Base-by-base conservation (phyloP, 2,797 vertebrate species). In the Sebastes minor region DNA sequence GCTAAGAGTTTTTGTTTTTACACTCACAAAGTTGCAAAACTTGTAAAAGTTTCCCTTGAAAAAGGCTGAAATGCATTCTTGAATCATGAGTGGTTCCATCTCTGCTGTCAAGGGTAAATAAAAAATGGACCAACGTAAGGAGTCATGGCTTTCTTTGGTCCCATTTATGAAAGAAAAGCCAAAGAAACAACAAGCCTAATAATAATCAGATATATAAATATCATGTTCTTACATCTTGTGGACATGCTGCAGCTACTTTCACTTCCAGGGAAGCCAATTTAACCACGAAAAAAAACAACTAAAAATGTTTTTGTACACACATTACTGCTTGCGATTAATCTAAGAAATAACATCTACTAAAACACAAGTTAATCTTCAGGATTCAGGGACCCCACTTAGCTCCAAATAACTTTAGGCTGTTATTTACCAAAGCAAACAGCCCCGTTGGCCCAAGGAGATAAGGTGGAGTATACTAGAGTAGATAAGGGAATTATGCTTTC, bases 321-420 rank as follows among this genome's bases (percentile, higher is more conserved):
- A 25, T 28, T 30, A 20, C 52, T 62, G 23, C 30, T 52, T 28
- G 33, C 1, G 8, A 62, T 66, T n/a, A 18, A 56, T 74, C 9
- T 35, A 8, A 55, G 11, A 74, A 72, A 60, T 52, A 10, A 1
- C 33, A 53, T 55, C 28, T 55, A 14, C 33, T 73, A 8, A 60
- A 78, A 73, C 22, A 59, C 30, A 71, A 7, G 49, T 42, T 65
- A 72, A 78, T 78, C 72, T 69, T 55, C 9, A 66, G 22, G 7
- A 42, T 16, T 56, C 35, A 80, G 66, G 59, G 27, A 57, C 2
- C 12, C 62, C 13, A n/a, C 71, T 77, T 42, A 23, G 22, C 67
- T 77, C 14, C 42, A 46, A 70, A 22, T 32, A 74, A 66, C 42
- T 57, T 68, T 1, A 35, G 28, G 16, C 55, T 71, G 33, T 64